phyloP scores from a whole-genome alignment of 2,888 invertebrate species.

The Scaptomyza flava region DNA sequence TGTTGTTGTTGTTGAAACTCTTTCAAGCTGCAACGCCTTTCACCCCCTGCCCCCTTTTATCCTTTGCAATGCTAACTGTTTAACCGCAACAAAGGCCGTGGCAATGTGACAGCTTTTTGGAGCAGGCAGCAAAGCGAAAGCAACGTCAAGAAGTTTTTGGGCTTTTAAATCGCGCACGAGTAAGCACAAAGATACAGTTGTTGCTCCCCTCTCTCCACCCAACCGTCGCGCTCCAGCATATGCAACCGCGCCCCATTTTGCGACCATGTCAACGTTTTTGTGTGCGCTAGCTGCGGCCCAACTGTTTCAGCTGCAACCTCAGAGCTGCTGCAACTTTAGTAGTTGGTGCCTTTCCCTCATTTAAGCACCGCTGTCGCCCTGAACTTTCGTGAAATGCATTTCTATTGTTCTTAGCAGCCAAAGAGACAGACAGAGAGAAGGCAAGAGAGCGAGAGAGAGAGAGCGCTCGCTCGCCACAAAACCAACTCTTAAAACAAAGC shows the following conservation, averaged over 20 bases:
- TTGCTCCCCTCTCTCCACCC: not conserved
- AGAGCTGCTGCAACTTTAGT: not conserved
- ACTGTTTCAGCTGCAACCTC: not conserved
- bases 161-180: conserved; percentile 70
- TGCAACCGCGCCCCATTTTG: conserved; percentile 54
- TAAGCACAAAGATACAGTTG: conserved; percentile 47
- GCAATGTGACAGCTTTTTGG: conserved; percentile 37
- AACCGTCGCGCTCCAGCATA: conserved; percentile 20
- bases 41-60: not conserved
- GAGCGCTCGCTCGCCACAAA: conserved; percentile 22
- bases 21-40: conserved; percentile 5
- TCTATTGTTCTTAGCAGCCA: conserved; percentile 65
- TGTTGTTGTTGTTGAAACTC: conserved; percentile 1
- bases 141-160: conserved; percentile 62
- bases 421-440: not conserved
- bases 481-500: conserved; percentile 42
- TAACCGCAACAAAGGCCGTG: conserved; percentile 71
- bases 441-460: not conserved
- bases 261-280: conserved; percentile 60
- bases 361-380: conserved; percentile 29
- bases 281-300: conserved; percentile 47
- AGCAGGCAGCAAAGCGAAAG: conserved; percentile 56
- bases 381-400: conserved; percentile 70
- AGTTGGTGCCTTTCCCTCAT: conserved; percentile 30
- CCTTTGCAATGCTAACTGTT: conserved; percentile 50